These are phyloP conservation scores for Acyrthosiphon pisum DNA, from an alignment of 1,140 invertebrate genomes.

Conservation along the genomic window DNA sequence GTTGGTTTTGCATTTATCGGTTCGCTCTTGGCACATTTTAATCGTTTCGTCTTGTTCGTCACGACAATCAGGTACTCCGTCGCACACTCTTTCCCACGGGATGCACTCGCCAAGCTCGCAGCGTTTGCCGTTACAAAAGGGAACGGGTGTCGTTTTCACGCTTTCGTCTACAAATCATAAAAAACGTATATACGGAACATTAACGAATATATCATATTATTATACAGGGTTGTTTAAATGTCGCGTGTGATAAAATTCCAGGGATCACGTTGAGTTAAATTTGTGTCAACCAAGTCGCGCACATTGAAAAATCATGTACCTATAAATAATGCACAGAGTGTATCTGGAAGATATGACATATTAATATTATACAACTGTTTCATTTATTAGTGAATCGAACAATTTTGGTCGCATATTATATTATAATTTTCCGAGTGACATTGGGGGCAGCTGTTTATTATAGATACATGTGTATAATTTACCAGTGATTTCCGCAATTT, in stretches of 20 bases:
- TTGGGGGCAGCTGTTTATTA: neutral
- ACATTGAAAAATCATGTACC: neutral
- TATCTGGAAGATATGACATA: neutral
- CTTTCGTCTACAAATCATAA: neutral
- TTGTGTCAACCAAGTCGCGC: neutral
- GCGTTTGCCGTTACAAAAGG: constrained; percentile 68
- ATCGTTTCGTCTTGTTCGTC: constrained; percentile 71
- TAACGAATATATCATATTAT: neutral
- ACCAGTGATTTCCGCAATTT: neutral
- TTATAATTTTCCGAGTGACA: neutral
- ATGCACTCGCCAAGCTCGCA: constrained; percentile 78
- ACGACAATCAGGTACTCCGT: constrained; percentile 76
- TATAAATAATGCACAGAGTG: neutral
- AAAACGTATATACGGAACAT: neutral
- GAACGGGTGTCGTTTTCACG: neutral
- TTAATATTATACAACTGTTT: neutral
- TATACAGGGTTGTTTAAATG: neutral
- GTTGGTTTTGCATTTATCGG: constrained; percentile 61
- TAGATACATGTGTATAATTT: neutral
- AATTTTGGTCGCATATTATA: neutral
- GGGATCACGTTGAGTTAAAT: neutral
- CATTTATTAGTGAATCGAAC: neutral
- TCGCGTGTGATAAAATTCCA: neutral
- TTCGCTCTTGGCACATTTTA: constrained; percentile 64
- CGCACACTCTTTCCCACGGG: constrained; percentile 69